Percentiles rank a stretch among this genome's conserved stretches.
These are phyloP conservation scores for Meiosimyza platycephala DNA, from an alignment of 2,888 invertebrate species.

Conservation along the genomic window DNA sequence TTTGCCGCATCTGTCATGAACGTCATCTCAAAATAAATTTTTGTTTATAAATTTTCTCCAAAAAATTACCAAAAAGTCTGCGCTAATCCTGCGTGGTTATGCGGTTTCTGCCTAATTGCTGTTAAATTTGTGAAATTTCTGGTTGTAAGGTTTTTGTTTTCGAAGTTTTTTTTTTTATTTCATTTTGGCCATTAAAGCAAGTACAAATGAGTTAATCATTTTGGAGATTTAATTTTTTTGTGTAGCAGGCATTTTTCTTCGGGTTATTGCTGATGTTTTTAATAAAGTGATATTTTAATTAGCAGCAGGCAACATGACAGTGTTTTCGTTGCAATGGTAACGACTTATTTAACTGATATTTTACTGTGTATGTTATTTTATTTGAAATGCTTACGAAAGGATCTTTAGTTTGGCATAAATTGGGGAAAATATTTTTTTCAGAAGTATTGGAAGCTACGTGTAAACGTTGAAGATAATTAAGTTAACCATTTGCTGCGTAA, in stretches of 20 bases:
- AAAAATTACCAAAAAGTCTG: slow-evolving; percentile 22
- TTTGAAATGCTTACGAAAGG: too few species aligned
- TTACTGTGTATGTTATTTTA: too few species aligned
- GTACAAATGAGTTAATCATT: slow-evolving; percentile 30
- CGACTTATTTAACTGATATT: too few species aligned
- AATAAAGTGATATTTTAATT: slow-evolving; percentile 21
- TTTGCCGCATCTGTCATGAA: slow-evolving; percentile 13
- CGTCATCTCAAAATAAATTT: slow-evolving; percentile 33
- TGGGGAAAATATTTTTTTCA: too few species aligned
- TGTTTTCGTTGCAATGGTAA: neutral
- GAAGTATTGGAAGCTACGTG: too few species aligned
- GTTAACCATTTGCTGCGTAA: too few species aligned
- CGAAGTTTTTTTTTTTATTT: neutral
- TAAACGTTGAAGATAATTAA: too few species aligned
- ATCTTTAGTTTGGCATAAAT: too few species aligned
- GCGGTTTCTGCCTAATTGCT: slow-evolving; percentile 24
- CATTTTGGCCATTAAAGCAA: slow-evolving; percentile 18
- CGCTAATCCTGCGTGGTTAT: neutral
- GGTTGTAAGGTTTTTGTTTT: neutral
- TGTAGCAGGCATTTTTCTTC: neutral
- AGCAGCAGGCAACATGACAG: slow-evolving; percentile 15
- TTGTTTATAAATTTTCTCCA: slow-evolving; percentile 19
- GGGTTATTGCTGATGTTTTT: slow-evolving; percentile 4
- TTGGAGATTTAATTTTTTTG: neutral
- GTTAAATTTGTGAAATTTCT: slow-evolving; percentile 21